Evolutionary conservation across 2,797 vertebrate genomes (phyloP), one percentile per base, ranked within the genome.

Genomic region (Pangasius larnaudii): DNA sequence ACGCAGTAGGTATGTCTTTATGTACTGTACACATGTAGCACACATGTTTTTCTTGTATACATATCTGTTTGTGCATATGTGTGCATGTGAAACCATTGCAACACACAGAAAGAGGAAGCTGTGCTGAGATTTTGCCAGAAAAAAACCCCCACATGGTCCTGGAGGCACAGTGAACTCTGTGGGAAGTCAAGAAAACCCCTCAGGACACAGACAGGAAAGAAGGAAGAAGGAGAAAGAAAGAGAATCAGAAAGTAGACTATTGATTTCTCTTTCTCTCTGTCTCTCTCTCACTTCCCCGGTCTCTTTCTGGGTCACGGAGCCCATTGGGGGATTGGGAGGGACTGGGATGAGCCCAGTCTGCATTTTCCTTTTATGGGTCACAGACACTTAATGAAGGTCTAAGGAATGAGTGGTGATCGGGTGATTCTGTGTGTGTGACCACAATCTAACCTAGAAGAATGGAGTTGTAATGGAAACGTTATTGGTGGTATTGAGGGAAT

Each of bases 281-380:
- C 30, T 33, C 39, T 42, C n/a, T 33, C 42, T 51, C 63, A 86
- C 86, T 89, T 63, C 82, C 59, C 69, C 59, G 67, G 33, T 74
- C 59, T 87, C 63, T 92, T 93, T 93, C 89, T 92, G 90, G 91
- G 92, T 92, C 92, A 92, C 39, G 71, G 84, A 87, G 87, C 78
- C 56, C 87, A 78, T 84, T 75, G 42, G 86, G 78, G 87, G 85
- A 91, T 74, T 83, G 87, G 74, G 84, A 82, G 78, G 22, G 53
- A 89, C 33, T 86, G 80, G 85, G 83, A 87, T 83, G 77, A 88
- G 86, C 74, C 71, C 65, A 39, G 87, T 90, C 88, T 84, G 90
- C 85, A 90, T 90, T 89, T 87, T 84, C 2, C 33, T 69, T 90
- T 92, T 89, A 88, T 89, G 91, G 91, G 90, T 92, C 91, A 90